These are phyloP conservation scores for Falcunculus frontatus DNA, from an alignment of 2,113 vertebrate species.

Conservation along the genomic window DNA sequence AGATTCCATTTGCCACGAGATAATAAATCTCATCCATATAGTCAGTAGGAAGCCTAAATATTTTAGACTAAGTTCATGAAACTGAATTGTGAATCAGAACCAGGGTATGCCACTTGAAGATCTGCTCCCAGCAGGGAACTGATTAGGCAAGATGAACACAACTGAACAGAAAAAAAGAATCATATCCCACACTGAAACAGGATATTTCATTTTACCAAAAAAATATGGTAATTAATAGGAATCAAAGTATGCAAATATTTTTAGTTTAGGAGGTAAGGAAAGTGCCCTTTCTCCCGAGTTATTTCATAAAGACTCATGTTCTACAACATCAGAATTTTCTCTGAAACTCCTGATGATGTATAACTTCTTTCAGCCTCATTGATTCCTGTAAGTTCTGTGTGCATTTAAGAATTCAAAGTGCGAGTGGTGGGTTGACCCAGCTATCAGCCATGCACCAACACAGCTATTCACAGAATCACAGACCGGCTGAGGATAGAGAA, in stretches of 20 bases:
- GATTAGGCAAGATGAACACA: not conserved
- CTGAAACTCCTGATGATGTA: not conserved
- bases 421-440: not conserved
- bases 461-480: not conserved
- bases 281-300: not conserved
- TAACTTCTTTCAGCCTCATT: not conserved
- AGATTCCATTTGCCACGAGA: not conserved
- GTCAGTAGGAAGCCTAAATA: not conserved
- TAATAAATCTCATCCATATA: not conserved
- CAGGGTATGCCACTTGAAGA: not conserved
- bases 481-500: not conserved
- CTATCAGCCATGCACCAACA: not conserved
- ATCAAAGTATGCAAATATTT: not conserved
- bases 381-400: not conserved
- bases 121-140: not conserved
- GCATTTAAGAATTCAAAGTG: not conserved
- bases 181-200: not conserved
- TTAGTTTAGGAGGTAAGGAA: not conserved
- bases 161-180: not conserved
- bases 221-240: not conserved
- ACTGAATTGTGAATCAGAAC: not conserved
- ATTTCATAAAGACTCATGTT: not conserved
- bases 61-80: not conserved
- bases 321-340: not conserved
- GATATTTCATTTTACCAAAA: not conserved